Conservation (phyloP, 2,888 invertebrate species). For the Alviniconcha strummeri region DNA sequence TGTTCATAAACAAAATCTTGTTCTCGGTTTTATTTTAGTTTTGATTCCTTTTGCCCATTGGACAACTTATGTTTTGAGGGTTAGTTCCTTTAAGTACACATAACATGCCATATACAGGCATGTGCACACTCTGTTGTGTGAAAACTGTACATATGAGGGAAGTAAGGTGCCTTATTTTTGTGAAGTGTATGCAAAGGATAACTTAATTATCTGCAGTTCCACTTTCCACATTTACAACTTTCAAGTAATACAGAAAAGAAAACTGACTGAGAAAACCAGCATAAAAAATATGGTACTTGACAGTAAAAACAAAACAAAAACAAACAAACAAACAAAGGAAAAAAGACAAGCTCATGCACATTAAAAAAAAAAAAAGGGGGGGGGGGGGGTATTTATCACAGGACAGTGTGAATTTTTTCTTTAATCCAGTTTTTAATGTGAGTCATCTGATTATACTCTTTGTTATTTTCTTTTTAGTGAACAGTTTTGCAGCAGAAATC, state of each 20-base stretch:
- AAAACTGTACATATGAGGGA: background rate
- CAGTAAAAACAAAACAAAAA: background rate
- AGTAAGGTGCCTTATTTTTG: slow-evolving; percentile 26
- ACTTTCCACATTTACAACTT: background rate
- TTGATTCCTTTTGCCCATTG: no score
- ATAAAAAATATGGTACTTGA: background rate
- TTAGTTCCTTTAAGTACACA: no score
- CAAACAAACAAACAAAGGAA: background rate
- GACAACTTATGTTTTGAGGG: no score
- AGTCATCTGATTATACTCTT: no score
- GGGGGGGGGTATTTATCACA: no score
- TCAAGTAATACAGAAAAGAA: background rate
- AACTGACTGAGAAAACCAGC: background rate
- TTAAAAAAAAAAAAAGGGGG: background rate
- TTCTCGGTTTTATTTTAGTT: no score
- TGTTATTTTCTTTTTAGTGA: no score
- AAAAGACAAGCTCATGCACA: background rate
- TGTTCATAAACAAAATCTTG: no score
- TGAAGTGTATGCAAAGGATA: background rate
- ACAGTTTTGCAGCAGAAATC: no score
- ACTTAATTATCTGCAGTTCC: slow-evolving; percentile 11
- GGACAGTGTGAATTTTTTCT: no score
- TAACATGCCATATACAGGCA: no score
- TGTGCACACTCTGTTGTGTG: no score
- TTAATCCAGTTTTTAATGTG: background rate